A percentile compares a stretch with the other conserved stretches of the same genome.
Evolutionary conservation across 2,797 vertebrate genomes (phyloP).

Genomic region (Anguilla obscura): DNA sequence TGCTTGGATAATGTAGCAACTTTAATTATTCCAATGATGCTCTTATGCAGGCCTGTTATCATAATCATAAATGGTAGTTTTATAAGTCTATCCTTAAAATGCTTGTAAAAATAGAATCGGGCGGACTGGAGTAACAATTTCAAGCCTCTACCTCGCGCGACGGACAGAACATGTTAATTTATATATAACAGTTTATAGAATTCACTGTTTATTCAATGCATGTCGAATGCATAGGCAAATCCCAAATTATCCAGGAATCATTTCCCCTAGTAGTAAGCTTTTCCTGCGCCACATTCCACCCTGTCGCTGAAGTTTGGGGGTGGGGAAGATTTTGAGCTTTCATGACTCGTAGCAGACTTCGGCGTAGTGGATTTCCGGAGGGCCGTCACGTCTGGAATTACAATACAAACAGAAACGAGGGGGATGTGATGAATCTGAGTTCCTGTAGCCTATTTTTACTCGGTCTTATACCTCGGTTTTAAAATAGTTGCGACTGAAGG

Average conservation of each 20-base stretch:
- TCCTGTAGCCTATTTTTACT: not conserved
- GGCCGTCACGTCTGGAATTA: constrained; percentile 37
- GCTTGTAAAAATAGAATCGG: not conserved
- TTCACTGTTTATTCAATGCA: not conserved
- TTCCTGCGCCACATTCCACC: constrained; percentile 40
- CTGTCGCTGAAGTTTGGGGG: constrained; percentile 32
- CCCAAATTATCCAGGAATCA: too few species aligned
- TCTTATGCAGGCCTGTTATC: not conserved
- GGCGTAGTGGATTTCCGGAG: constrained; percentile 48
- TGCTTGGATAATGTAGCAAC: not conserved
- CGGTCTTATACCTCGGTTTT: not conserved
- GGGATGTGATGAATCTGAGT: constrained; percentile 15
- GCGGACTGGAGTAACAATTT: not conserved
- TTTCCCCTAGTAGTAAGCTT: constrained; percentile 7
- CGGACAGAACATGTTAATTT: not conserved
- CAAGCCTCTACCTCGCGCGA: not conserved
- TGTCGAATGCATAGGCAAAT: not conserved
- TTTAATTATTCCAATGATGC: not conserved
- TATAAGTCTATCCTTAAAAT: not conserved
- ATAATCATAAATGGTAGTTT: not conserved
- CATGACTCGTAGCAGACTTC: constrained; percentile 38
- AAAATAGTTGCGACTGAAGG: not conserved
- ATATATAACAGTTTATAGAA: too few species aligned
- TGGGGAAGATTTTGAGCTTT: constrained; percentile 36
- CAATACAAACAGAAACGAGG: constrained; percentile 44